A percentile compares a stretch with the other conserved stretches of the same genome.
phyloP scores from a whole-genome alignment of 2,888 invertebrate genomes.

The Acanthacorydalis orientalis region DNA sequence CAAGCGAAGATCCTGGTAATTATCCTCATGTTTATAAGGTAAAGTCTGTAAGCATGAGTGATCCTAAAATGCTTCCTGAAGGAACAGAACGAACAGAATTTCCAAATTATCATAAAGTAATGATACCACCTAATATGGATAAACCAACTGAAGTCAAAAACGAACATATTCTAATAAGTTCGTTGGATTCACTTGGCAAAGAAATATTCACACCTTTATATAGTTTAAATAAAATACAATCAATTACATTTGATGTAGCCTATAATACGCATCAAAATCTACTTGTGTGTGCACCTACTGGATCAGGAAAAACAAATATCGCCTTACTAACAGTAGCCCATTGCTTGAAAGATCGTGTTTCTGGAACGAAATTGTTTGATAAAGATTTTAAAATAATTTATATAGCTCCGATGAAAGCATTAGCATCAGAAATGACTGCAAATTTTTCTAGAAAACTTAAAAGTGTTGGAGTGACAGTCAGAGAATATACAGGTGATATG shows the following conservation, averaged over 20 bases:
- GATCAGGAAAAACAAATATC: slow-evolving; percentile 98
- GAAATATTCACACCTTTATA: slow-evolving; percentile 78
- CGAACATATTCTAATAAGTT: slow-evolving; percentile 15
- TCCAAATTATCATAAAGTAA: slow-evolving; percentile 70
- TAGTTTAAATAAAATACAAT: slow-evolving; percentile 84
- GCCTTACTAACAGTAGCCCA: slow-evolving; percentile 86
- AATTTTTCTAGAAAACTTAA: slow-evolving; percentile 75
- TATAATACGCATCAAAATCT: slow-evolving; percentile 95
- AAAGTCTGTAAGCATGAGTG: background rate
- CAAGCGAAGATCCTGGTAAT: background rate
- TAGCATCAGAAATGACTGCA: slow-evolving; percentile 95
- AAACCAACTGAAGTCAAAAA: slow-evolving; percentile 30
- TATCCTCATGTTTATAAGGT: background rate
- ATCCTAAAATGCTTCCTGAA: slow-evolving; percentile 41
- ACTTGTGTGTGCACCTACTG: slow-evolving; percentile 95
- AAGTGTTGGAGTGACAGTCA: slow-evolving; percentile 62
- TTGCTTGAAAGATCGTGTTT: slow-evolving; percentile 72
- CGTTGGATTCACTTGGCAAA: slow-evolving; percentile 58
- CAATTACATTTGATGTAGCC: slow-evolving; percentile 86
- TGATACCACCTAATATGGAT: slow-evolving; percentile 53
- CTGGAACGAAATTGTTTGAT: slow-evolving; percentile 64
- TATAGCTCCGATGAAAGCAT: slow-evolving; percentile 98
- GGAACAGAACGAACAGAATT: slow-evolving; percentile 55
- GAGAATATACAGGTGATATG: slow-evolving; percentile 97
- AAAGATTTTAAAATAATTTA: slow-evolving; percentile 97